Evolutionary conservation across 2,113 vertebrate genomes (phyloP).

Genomic region (Zosterops pallidus): DNA sequence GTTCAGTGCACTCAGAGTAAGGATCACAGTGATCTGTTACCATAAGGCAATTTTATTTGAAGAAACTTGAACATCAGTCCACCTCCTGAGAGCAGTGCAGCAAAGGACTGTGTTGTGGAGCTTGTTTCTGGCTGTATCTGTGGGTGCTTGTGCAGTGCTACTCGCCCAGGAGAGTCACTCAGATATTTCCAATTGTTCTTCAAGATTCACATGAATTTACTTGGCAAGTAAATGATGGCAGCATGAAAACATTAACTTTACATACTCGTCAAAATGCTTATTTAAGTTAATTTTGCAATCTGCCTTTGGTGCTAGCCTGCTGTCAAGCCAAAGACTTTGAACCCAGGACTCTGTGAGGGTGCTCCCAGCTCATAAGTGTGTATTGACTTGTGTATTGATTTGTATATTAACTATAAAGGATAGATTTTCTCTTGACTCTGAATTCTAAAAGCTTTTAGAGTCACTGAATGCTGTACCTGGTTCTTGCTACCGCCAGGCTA

Average conservation of each 20-base stretch:
- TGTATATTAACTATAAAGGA: neutral
- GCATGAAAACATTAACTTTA: neutral
- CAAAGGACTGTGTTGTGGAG: neutral
- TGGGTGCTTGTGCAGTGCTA: neutral
- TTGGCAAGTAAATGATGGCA: neutral
- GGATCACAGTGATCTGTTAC: neutral
- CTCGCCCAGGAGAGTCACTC: neutral
- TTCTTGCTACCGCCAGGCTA: neutral
- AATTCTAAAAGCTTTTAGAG: neutral
- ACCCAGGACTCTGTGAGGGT: neutral
- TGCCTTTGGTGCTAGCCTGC: neutral
- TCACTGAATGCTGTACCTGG: neutral
- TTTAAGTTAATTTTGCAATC: neutral
- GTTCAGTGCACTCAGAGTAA: neutral
- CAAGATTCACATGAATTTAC: neutral
- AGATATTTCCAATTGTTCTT: neutral
- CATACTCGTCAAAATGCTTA: neutral
- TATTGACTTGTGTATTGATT: neutral
- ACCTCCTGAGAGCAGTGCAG: neutral
- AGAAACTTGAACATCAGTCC: neutral
- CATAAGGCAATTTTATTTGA: neutral
- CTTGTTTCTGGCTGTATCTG: neutral
- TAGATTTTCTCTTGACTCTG: neutral
- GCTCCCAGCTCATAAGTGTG: neutral
- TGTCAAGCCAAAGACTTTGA: neutral